Evolutionary conservation across 2,888 invertebrate genomes (phyloP), one percentile per base, ranked within the genome.

Genomic region (Heliconius aoede): DNA sequence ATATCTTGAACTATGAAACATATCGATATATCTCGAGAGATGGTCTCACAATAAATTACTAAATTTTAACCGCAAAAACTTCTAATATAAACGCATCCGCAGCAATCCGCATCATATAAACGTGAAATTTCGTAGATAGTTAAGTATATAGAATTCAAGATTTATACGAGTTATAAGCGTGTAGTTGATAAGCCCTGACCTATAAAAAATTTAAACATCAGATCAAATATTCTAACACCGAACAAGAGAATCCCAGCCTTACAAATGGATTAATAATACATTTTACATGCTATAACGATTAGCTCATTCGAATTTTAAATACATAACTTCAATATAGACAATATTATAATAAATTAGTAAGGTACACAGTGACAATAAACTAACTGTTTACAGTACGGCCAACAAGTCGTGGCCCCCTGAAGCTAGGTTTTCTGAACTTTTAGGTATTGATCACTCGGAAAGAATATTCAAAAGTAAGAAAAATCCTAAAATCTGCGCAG

Each of bases 361-460:
- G 87, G 88, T 88, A 89, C 88, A 85, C 82, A 84, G 88, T 88
- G 88, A 88, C 87, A 80, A 85, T 83, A 83, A 83, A 83, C 81
- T 82, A 81, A 79, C 76, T 76, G 61, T 83, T 79, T 73, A 76
- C 73, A 74, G 72, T 78, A 46, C 46, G 7, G 0, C 46, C 46
- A 46, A 46, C 21, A 21, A 46, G 46, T 46, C 3, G 46, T 46
- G 46, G 46, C 46, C 3, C 7, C 7, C 21, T 46, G 46, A 46
- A 46, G 46, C 21, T 46, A 46, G 21, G 21, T 46, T 46, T 46
- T 46, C 8, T 0, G 46, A 46, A 46, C 46, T 46, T 18, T 18
- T 46, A 5, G 18, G 18, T 2, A 18, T 46, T 7, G 5, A 18
- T 21, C 46, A 46, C 46, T 46, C 0, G 7, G 46, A 46, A 46